phyloP scores from a whole-genome alignment of 2,797 vertebrate species.

The Nannoperca australis region DNA sequence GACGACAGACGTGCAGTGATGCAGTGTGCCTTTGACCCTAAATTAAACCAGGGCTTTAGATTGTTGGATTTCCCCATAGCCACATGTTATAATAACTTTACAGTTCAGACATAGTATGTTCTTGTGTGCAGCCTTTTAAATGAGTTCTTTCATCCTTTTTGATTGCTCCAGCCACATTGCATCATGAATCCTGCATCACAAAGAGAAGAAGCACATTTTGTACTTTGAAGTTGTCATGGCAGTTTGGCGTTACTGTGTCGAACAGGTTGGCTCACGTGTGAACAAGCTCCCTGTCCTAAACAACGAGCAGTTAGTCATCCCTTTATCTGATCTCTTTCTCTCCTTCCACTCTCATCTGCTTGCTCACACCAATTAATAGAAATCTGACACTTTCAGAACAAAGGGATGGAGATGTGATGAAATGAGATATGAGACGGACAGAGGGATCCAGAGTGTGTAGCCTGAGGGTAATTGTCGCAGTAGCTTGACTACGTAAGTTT shows the following conservation, averaged over 20 bases:
- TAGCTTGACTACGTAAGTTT: conserved; percentile 35
- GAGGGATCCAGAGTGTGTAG: conserved; percentile 22
- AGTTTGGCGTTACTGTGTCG: not conserved
- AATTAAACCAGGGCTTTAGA: not conserved
- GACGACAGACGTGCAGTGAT: not conserved
- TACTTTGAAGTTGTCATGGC: not conserved
- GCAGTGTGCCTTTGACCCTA: conserved; percentile 11
- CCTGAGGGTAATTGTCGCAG: conserved; percentile 43
- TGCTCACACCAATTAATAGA: conserved; percentile 24
- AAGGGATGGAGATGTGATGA: conserved; percentile 45
- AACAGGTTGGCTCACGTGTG: conserved; percentile 22
- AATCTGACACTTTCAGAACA: conserved; percentile 56
- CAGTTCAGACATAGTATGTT: not conserved
- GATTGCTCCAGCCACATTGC: not conserved
- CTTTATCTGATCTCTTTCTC: conserved; percentile 29
- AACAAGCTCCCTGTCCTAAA: conserved; percentile 21
- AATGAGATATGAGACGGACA: conserved; percentile 52
- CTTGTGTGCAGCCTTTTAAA: not conserved
- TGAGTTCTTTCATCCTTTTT: conserved; percentile 4
- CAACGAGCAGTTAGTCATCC: conserved; percentile 42
- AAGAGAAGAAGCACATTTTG: not conserved
- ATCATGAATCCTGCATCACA: not conserved
- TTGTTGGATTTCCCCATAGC: not conserved
- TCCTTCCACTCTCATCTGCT: conserved; percentile 28
- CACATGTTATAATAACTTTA: not conserved